phyloP scores from a whole-genome alignment of 1,140 invertebrate genomes.

The Drosophila sproati region DNA sequence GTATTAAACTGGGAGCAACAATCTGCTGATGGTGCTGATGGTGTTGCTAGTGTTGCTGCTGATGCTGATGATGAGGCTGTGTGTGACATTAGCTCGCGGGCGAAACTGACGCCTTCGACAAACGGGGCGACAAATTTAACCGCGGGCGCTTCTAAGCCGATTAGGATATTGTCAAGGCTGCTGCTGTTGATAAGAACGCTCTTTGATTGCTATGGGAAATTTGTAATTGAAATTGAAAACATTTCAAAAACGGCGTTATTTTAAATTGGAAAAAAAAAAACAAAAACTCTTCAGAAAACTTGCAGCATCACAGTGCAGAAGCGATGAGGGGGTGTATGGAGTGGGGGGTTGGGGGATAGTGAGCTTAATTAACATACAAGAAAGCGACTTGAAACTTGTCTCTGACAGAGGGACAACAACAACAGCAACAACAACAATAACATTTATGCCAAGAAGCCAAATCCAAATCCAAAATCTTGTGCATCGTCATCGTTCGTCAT shows the following conservation, averaged over 20 bases:
- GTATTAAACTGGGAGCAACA: slow-evolving; percentile 33
- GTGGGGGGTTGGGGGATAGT: background rate
- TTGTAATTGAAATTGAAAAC: background rate
- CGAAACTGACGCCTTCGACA: slow-evolving; percentile 56
- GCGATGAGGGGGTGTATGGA: no score
- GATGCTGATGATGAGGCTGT: slow-evolving; percentile 1
- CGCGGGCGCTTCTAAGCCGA: slow-evolving; percentile 63
- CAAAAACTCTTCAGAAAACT: slow-evolving; percentile 20
- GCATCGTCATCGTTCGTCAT: slow-evolving; percentile 72
- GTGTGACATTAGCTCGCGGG: slow-evolving; percentile 40
- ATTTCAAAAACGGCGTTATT: slow-evolving; percentile 24
- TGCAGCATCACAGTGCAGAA: slow-evolving; percentile 52
- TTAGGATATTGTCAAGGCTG: slow-evolving; percentile 30
- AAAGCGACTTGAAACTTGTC: slow-evolving; percentile 74
- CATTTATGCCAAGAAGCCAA: slow-evolving; percentile 30
- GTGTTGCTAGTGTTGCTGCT: background rate
- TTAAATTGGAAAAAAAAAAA: slow-evolving; percentile 51
- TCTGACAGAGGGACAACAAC: slow-evolving; percentile 59
- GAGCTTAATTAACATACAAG: slow-evolving; percentile 80
- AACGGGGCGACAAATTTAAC: slow-evolving; percentile 60
- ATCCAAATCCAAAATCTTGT: slow-evolving; percentile 70
- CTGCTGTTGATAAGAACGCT: slow-evolving; percentile 29
- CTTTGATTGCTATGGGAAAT: slow-evolving; percentile 2
- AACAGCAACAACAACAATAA: slow-evolving; percentile 22
- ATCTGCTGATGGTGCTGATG: background rate